Evolutionary conservation across 2,888 invertebrate species (phyloP).

Genomic region (Agrochola macilenta): DNA sequence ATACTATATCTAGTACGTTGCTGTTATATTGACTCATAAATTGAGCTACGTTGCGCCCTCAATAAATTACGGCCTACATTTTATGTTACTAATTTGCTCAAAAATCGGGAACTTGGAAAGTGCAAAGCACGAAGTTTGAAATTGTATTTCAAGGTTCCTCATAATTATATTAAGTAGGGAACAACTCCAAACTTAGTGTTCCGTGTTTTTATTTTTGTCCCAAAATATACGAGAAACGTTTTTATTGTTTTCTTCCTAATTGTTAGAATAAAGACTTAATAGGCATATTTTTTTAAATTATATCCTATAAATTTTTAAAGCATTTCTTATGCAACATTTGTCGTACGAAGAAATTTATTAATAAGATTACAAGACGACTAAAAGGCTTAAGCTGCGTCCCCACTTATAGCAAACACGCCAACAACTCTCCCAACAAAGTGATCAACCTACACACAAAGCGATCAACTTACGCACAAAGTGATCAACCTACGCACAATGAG

Average conservation of each 20-base stretch:
- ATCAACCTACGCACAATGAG: background rate
- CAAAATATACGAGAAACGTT: conserved; percentile 20
- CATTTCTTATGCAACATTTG: conserved; percentile 17
- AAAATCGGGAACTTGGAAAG: conserved; percentile 60
- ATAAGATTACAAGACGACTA: conserved; percentile 32
- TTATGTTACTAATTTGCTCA: conserved; percentile 68
- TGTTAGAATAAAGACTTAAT: conserved; percentile 3
- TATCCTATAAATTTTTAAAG: background rate
- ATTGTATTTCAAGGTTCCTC: conserved; percentile 64
- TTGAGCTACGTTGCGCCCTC: conserved; percentile 43
- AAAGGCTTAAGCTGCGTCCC: background rate
- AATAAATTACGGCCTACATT: conserved; percentile 62
- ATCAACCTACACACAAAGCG: too few relatives aligned
- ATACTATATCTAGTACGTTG: conserved; percentile 55
- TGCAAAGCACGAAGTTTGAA: conserved; percentile 60
- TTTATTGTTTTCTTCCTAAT: conserved; percentile 22
- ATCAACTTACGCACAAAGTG: background rate
- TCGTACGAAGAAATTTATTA: conserved; percentile 13
- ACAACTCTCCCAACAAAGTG: background rate
- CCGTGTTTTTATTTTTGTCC: conserved; percentile 45
- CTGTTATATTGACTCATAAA: conserved; percentile 50
- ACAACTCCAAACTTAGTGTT: conserved; percentile 46
- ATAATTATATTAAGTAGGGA: conserved; percentile 59
- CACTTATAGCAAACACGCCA: background rate
- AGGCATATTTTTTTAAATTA: background rate